Conservation (phyloP, 2,113 vertebrate species). For the Macquaria ambigua region DNA sequence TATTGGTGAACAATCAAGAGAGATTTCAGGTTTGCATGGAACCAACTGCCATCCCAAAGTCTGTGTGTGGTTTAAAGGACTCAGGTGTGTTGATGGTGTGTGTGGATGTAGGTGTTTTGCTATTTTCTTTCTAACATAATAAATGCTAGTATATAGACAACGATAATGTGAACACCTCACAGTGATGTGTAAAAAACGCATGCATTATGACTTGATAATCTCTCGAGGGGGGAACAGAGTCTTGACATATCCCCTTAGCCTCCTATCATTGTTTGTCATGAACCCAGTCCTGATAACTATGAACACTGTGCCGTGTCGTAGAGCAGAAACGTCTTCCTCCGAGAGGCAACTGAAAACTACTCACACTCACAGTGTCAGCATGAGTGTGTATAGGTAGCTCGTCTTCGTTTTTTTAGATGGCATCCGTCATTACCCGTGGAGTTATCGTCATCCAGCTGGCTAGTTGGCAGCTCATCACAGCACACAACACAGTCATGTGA, state of each 20-base stretch:
- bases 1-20: conserved; percentile 59
- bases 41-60: conserved; percentile 80
- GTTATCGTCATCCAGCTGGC: conserved; percentile 56
- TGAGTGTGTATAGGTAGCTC: conserved; percentile 79
- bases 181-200: conserved; percentile 82
- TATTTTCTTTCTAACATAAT: conserved; percentile 77
- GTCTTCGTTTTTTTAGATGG: conserved; percentile 63
- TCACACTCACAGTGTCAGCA: conserved; percentile 77
- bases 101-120: conserved; percentile 78
- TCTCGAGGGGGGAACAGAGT: conserved; percentile 66
- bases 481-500: conserved; percentile 62
- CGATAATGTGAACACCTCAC: conserved; percentile 83
- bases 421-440: conserved; percentile 55
- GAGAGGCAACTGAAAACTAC: conserved; percentile 79
- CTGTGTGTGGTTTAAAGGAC: conserved; percentile 73
- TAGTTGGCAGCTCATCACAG: conserved; percentile 68
- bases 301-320: conserved; percentile 83
- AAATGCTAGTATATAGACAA: conserved; percentile 80
- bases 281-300: conserved; percentile 74
- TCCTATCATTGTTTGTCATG: conserved; percentile 72
- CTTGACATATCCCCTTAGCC: conserved; percentile 72
- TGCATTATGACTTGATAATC: conserved; percentile 82
- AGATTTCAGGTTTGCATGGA: conserved; percentile 81
- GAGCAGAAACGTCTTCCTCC: conserved; percentile 82
- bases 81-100: conserved; percentile 77